These are phyloP conservation scores for Dipodomys merriami DNA, from an alignment of 2,113 vertebrate genomes.

Conservation along the genomic window DNA sequence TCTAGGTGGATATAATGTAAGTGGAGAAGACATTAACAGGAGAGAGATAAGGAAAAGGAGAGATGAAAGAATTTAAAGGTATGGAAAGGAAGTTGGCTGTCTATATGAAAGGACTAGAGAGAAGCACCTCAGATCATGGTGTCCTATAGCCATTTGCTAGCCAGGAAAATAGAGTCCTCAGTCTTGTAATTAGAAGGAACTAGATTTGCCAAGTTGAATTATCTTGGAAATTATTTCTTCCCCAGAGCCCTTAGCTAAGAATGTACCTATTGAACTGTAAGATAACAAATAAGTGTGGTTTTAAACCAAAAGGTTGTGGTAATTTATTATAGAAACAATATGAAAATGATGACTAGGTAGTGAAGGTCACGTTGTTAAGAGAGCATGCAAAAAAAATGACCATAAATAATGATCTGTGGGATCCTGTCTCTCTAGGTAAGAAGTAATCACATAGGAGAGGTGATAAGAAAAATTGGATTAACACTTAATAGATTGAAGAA, in stretches of 20 bases:
- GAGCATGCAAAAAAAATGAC: background rate
- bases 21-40: background rate
- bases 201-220: background rate
- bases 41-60: background rate
- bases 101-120: background rate
- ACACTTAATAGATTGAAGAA: background rate
- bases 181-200: background rate
- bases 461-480: background rate
- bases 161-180: background rate
- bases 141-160: background rate
- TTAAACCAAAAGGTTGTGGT: background rate
- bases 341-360: background rate
- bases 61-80: background rate
- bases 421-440: background rate
- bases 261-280: background rate
- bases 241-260: background rate
- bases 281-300: background rate
- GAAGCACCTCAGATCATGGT: background rate
- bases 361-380: background rate
- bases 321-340: background rate
- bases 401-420: background rate
- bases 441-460: background rate
- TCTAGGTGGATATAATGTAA: background rate
- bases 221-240: background rate
- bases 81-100: background rate